phyloP scores from a whole-genome alignment of 2,113 vertebrate genomes.

The Phoenicopterus ruber region DNA sequence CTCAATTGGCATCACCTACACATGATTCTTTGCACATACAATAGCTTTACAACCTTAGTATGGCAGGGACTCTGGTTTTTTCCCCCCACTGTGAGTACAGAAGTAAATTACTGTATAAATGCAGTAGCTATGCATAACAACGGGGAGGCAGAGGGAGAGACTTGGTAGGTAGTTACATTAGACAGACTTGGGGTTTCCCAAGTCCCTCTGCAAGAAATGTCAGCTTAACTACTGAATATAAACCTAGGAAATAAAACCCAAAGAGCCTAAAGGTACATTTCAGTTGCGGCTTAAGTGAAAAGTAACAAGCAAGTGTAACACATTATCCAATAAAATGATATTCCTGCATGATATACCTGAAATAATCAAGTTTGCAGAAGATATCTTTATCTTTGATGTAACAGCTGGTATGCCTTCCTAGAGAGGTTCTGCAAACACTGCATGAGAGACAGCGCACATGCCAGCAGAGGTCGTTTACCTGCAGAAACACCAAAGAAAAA shows the following conservation, averaged over 20 bases:
- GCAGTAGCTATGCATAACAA: neutral
- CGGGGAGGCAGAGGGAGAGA: neutral
- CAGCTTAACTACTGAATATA: neutral
- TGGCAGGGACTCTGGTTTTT: no score
- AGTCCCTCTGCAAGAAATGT: neutral
- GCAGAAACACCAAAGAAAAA: neutral
- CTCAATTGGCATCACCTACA: rapidly evolving
- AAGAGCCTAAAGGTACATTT: neutral
- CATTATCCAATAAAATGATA: neutral
- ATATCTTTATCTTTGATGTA: conserved; percentile 98
- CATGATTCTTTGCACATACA: rapidly evolving
- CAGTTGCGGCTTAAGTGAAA: neutral
- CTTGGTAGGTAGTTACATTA: neutral
- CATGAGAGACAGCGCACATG: conserved; percentile 96
- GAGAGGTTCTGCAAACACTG: conserved; percentile 92
- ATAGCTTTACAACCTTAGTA: neutral
- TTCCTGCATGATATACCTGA: conserved; percentile 79
- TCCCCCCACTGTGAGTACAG: rapidly evolving
- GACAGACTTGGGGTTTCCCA: neutral
- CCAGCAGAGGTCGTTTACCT: conserved; percentile 99
- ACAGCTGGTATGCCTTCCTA: conserved; percentile 94
- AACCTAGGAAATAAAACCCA: neutral
- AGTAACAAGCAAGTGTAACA: neutral
- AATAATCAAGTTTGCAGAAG: conserved; percentile 98
- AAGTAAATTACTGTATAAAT: neutral